These are phyloP conservation scores for Pterobdella sp. DNA, from an alignment of 2,888 invertebrate species.

Conservation along the genomic window DNA sequence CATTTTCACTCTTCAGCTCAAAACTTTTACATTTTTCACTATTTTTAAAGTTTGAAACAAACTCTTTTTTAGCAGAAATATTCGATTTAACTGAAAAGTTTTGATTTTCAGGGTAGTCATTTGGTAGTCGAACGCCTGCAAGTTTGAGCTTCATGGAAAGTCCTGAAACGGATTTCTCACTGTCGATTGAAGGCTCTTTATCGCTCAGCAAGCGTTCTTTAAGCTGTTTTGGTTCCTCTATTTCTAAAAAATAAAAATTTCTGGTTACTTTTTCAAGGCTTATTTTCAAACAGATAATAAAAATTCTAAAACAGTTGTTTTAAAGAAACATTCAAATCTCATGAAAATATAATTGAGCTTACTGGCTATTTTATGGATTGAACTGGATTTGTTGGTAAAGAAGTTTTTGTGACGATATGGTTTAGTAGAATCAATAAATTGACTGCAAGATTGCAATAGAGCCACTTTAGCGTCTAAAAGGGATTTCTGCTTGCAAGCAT, in stretches of 20 bases:
- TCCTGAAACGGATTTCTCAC: constrained; percentile 21
- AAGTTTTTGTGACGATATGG: neutral
- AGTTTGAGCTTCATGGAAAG: constrained; percentile 4
- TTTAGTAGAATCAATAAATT: neutral
- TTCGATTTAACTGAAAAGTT: neutral
- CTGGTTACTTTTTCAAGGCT: neutral
- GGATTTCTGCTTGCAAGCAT: constrained; percentile 2
- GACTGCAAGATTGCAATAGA: neutral
- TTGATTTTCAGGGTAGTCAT: neutral
- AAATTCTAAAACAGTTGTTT: neutral
- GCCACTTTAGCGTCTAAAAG: constrained; percentile 17
- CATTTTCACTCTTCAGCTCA: neutral
- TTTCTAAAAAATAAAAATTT: neutral
- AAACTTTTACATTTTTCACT: neutral
- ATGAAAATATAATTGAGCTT: neutral
- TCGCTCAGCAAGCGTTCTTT: constrained; percentile 17
- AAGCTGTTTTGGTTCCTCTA: constrained; percentile 12
- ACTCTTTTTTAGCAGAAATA: neutral
- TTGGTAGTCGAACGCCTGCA: neutral
- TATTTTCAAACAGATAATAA: neutral
- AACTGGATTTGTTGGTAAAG: neutral
- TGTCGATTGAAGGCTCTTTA: constrained; percentile 25
- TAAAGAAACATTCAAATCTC: neutral
- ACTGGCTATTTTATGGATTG: neutral
- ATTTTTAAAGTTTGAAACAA: neutral